Evolutionary conservation across 2,113 vertebrate genomes (phyloP).

Genomic region (Poeciliopsis retropinna): DNA sequence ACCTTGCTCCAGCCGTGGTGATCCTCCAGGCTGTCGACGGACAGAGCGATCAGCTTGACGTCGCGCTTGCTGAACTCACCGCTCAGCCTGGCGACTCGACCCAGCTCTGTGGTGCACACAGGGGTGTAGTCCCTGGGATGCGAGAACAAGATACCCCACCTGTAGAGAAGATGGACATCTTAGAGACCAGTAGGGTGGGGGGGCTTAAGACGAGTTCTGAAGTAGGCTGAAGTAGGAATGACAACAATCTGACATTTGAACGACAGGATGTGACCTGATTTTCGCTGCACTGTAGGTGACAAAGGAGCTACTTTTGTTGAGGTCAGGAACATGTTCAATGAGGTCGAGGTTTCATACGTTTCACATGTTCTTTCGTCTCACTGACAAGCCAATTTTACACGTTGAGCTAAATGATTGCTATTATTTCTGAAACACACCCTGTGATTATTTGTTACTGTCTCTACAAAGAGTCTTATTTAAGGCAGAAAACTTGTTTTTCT

Average conservation of each 20-base stretch:
- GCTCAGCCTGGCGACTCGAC: slow-evolving; percentile 81
- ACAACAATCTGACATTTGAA: neutral
- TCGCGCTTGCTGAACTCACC: slow-evolving; percentile 86
- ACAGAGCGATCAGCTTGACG: slow-evolving; percentile 91
- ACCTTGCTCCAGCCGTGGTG: slow-evolving; percentile 92
- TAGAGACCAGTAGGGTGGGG: too few species aligned
- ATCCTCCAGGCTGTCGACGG: slow-evolving; percentile 87
- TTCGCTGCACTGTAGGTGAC: neutral
- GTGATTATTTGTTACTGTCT: too few species aligned
- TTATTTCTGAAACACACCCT: too few species aligned
- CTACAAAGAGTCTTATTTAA: neutral
- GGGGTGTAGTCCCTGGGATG: slow-evolving; percentile 93
- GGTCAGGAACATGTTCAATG: too few species aligned
- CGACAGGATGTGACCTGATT: slow-evolving; percentile 29
- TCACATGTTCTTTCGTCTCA: neutral
- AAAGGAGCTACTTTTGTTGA: too few species aligned
- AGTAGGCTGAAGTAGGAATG: neutral
- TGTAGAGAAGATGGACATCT: neutral
- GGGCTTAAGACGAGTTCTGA: neutral
- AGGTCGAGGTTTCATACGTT: neutral
- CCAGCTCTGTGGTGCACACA: slow-evolving; percentile 94
- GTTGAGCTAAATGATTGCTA: too few species aligned
- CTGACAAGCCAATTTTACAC: neutral
- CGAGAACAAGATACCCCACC: slow-evolving; percentile 95
- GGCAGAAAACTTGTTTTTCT: too few species aligned